Base-by-base conservation (phyloP, 2,113 vertebrate species). In the Terrapene triunguis region DNA sequence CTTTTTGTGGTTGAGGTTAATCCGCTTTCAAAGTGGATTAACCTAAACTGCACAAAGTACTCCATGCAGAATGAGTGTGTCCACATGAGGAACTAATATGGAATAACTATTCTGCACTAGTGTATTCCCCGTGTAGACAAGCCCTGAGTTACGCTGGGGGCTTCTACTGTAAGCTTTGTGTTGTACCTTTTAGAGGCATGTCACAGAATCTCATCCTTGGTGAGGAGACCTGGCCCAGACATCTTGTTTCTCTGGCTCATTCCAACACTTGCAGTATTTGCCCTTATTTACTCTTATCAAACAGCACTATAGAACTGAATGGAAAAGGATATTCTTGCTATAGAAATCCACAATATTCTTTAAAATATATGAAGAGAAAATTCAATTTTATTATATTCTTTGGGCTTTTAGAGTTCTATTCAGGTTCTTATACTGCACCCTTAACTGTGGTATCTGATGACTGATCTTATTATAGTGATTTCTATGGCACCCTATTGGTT, bases 141-240 rank as follows among this genome's bases (percentile, higher is more conserved):
- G n/a, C 65, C n/a, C 65, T 38, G 19, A 72, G n/a, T 72, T 72
- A 38, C 10, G 19, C n/a, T 72, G 29, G 11, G 29, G 12, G 2
- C 65, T 22, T 72, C n/a, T 38, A n/a, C 65, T 12, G 14, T 62
- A 84, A 38, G 24, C 82, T 76, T 89, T 55, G 44, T 57, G 59
- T 47, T 81, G 62, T 76, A 0, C 0, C 29, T 51, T 5, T 0
- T 25, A 54, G 47, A 19, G 8, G 3, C 14, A 8, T 0, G 0
- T 8, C 78, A 78, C 65, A 72, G 35, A 72, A 72, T 72, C 65
- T 38, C 35, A 38, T 19, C 65, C n/a, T 69, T n/a, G 17, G 32
- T 38, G 65, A 10, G 8, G 35, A 22, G 17, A 38, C 65, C n/a
- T 72, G 65, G 32, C 44, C 22, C 27, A 29, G 51, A 47, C 0